Base-by-base conservation (phyloP, 1,140 invertebrate genomes). In the Ylistrum balloti region DNA sequence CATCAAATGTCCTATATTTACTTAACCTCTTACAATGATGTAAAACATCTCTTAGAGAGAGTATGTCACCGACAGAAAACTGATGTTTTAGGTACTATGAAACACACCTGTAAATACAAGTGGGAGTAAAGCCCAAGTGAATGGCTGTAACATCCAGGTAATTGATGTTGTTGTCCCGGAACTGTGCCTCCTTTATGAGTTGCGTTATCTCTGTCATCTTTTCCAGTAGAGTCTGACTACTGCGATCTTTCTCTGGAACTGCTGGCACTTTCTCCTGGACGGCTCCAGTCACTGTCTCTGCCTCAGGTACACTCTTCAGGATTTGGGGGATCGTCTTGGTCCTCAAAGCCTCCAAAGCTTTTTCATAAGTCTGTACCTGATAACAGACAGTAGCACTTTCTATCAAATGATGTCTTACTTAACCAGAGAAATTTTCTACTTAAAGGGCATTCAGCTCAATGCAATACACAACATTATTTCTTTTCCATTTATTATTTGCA, bases 111-210 rank as follows among this genome's bases (percentile, higher is more conserved):
- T 91, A 94, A n/a, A 94, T 90, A 74, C 93, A 91, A 7, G 93
- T 93, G 33, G 93, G 93, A n/a, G 89, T 89, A 15, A 94, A 88
- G 1, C 91, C 92, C 5, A 93, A 86, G 28, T 91, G 89, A 32
- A 93, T 88, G 0, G 92, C 92, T 35, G 90, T 87, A 17, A 90
- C 86, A 48, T 94, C 94, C 7, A 94, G 90, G 28, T 90, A 90
- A 86, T 93, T 93, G 15, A 94, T 91, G 56, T 91, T 92, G 86
- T 91, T 93, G 41, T 93, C 91, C 34, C 87, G 85, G 45, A 91
- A 92, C 20, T 90, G 48, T 20, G 91, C 86, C 15, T 91, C 91
- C 33, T 92, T 92, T 0, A 94, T 28, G 28, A 88, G 45, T 33
- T 89, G 85, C 11, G 92, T 91, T 28, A 94, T 35, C 33, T 92